Evolutionary conservation across 2,888 invertebrate species (phyloP).

Genomic region (Hypomecis punctinalis): DNA sequence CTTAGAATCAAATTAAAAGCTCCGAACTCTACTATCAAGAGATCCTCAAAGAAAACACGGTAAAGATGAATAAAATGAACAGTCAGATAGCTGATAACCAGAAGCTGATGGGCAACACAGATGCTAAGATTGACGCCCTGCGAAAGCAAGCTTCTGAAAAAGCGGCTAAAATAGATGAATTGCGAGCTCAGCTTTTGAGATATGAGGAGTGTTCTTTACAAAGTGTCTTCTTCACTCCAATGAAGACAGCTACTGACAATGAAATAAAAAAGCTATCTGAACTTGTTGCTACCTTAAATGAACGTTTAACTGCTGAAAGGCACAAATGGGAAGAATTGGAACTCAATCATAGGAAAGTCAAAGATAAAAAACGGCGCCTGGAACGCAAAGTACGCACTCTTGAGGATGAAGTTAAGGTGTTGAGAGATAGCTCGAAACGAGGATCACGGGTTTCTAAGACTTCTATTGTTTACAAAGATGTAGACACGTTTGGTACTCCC

Average conservation of each 20-base stretch:
- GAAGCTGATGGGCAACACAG: conserved; percentile 76
- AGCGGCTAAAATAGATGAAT: conserved; percentile 75
- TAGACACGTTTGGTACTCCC: conserved; percentile 48
- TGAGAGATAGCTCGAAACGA: conserved; percentile 59
- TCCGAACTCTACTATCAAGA: conserved; percentile 79
- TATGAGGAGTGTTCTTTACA: conserved; percentile 80
- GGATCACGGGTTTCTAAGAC: conserved; percentile 63
- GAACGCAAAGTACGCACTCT: conserved; percentile 61
- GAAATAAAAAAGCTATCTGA: conserved; percentile 86
- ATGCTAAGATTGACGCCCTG: conserved; percentile 80
- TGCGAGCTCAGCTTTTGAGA: conserved; percentile 73
- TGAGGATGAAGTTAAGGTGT: conserved; percentile 61
- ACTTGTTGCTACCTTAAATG: conserved; percentile 83
- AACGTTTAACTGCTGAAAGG: conserved; percentile 85
- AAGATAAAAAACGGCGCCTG: conserved; percentile 78
- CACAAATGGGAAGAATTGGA: conserved; percentile 86
- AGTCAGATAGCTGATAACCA: conserved; percentile 70
- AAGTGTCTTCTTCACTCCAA: conserved; percentile 79
- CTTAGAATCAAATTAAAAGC: conserved; percentile 80
- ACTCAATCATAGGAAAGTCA: conserved; percentile 79
- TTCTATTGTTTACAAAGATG: conserved; percentile 55
- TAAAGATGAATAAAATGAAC: conserved; percentile 79
- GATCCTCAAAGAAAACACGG: conserved; percentile 75
- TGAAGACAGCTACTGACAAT: conserved; percentile 85
- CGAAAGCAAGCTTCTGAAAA: conserved; percentile 77